Evolutionary conservation across 2,797 vertebrate species (phyloP), one percentile per base, ranked within the genome.

Genomic region (Phoeniculus purpureus): DNA sequence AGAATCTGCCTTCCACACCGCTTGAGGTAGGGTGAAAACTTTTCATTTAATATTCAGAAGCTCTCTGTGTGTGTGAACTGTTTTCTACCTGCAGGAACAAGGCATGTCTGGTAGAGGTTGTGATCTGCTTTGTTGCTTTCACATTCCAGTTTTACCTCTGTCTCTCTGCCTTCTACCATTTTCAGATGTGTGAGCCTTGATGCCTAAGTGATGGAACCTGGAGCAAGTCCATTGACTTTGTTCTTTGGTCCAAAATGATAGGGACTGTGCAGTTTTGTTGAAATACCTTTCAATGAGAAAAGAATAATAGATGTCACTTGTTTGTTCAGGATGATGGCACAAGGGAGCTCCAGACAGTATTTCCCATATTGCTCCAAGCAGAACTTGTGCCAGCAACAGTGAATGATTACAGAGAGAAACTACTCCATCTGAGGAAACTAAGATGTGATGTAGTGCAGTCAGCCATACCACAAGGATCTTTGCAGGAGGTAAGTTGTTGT

Each of bases 321-420:
- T 60, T 59, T 67, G 20, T 95, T 60, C 90, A 99, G 99, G 97
- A 94, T 45, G 98, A 98, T 40, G 97, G 97, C 43, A 89, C 79
- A 20, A 93, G 32, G 25, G 98, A 98, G 54, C 92, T 85, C 31
- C 98, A 98, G 96, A 94, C 97, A 2, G 97, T 98, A 92, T 99
- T 99, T 52, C 96, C 98, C 0, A 84, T 98, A 48, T 96, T 99
- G 60, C 98, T 99, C 76, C 99, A 99, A 97, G 98, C 99, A 2
- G 98, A 99, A 93, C 98, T 98, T 55, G 98, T 99, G 40, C 98
- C 99, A 6, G 99, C 99, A 12, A 98, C 98, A 2, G 98, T 99
- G 73, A 98, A 98, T 81, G 98, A 99, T 96, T 99, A 99, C 96
- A 98, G 99, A 89, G 99, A 99, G 50, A 99, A 99, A 92, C 97